These are phyloP conservation scores for Sphaeridia pumilis DNA, from an alignment of 2,888 invertebrate genomes.

Conservation along the genomic window DNA sequence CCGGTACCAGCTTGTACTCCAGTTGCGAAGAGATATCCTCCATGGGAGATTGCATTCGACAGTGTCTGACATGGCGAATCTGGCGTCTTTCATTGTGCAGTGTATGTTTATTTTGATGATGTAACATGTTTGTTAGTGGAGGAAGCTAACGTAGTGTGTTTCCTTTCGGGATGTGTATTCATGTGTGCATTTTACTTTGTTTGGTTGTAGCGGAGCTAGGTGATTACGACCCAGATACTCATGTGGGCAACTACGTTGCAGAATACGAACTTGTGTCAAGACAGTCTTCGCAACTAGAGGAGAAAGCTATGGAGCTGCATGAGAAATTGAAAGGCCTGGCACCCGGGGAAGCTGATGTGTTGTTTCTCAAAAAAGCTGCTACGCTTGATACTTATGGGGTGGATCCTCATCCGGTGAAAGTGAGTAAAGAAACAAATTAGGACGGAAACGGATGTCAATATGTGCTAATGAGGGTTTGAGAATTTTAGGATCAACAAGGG, in stretches of 20 bases:
- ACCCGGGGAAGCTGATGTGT: constrained; percentile 73
- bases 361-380: constrained; percentile 82
- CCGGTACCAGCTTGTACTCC: constrained; percentile 85
- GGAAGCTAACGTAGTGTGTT: background rate
- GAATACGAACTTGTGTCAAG: constrained; percentile 82
- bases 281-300: constrained; percentile 83
- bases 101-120: constrained; percentile 46
- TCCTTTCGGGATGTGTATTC: background rate
- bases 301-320: constrained; percentile 84
- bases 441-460: background rate
- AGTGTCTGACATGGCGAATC: constrained; percentile 71
- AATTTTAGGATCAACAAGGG: constrained; percentile 72
- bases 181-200: background rate
- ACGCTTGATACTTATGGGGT: constrained; percentile 93
- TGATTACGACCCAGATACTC: constrained; percentile 79
- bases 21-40: constrained; percentile 82
- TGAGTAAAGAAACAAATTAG: constrained; percentile 39
- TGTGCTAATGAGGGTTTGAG: background rate
- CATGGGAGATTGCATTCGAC: constrained; percentile 91
- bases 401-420: constrained; percentile 96
- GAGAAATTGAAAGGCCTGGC: constrained; percentile 75
- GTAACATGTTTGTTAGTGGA: background rate
- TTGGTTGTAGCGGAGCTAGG: constrained; percentile 73
- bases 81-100: constrained; percentile 86
- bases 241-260: constrained; percentile 77